Base-by-base conservation (phyloP, 37 sponge, comb jelly and placozoan species). In the Crambe crambe region DNA sequence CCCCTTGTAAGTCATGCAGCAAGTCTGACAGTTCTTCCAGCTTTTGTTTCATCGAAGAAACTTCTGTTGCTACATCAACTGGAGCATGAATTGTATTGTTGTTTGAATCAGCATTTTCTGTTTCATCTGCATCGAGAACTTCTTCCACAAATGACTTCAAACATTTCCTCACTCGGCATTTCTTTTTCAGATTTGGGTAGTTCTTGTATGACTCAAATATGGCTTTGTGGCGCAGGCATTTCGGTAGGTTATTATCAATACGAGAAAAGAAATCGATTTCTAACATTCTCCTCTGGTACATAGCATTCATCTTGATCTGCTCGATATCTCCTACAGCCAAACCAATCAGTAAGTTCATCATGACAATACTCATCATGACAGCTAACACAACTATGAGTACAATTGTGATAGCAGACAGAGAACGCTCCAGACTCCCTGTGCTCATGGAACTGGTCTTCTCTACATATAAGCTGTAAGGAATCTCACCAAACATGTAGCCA, bases 291-390 rank as follows among this genome's bases (percentile, higher is more conserved):
- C 71, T 83, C 43, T 81, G 42, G 23, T 87, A 35, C 5, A 86
- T 35, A n/a, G 97, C 95, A 78, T 88, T 88, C 63, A 51, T 40
- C 40, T 85, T 80, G 56, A 90, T 80, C 23, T 61, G 56, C 18
- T 84, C 91, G 51, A 93, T 96, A 59, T 94, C 92, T 2, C 95
- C 97, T 68, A 96, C 97, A 76, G 97, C 95, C 37, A 96, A 57
- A 81, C 91, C 97, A 74, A 96, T 88, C 36, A 96, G 87, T 38
- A 96, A 72, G 58, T 96, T 96, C 42, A 68, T 83, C 25, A 96
- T 43, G 3, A 87, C 77, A 68, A 96, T 85, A 3, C 79, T 66
- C 67, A 66, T 31, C 67, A 66, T 66, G 67, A 66, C 37, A 35
- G 67, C 37, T 26, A 35, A 26, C 2, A 66, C 34, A 31, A 37